Base-by-base conservation (phyloP, 53 echinoderm and acorn worm genomes). In the Astropecten irregularis region DNA sequence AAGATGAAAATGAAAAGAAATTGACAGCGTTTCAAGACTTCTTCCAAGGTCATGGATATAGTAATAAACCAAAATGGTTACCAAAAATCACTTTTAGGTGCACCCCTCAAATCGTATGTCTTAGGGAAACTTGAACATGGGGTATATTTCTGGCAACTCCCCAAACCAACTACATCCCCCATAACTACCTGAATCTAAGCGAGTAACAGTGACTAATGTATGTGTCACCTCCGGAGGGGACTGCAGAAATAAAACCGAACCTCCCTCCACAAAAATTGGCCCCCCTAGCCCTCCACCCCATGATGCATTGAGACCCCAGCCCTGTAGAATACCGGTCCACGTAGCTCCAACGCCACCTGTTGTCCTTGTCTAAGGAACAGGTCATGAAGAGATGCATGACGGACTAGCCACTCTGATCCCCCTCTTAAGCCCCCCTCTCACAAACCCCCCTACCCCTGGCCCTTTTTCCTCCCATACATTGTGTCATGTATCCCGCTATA, bases 271-370 rank as follows among this genome's bases (percentile, higher is more conserved):
- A 69, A 30, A 69, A 42, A 40, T 69, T 69, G 19, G 46, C 49
- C 76, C 76, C 76, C n/a, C n/a, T n/a, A n/a, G n/a, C n/a, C n/a
- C n/a, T n/a, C n/a, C 76, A 76, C 59, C 76, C 57, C 37, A 10
- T 76, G 74, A n/a, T 42, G 11, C 14, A 56, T 56, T 56, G 35
- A 38, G 34, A 59, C 59, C 40, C 42, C 76, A 21, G 38, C 15
- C 50, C 76, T 50, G 20, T 15, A 48, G 76, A 32, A 32, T 21
- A 31, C 4, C 0, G 73, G 18, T n/a, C n/a, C n/a, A n/a, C n/a
- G n/a, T n/a, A 32, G 42, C 70, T 22, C 70, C 70, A 48, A 3
- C 36, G 18, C 42, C 54, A 54, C 54, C 54, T 54, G 54, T 54
- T 54, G 19, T n/a, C 54, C 22, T 54, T 18, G 47, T 46, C n/a